Percentiles rank a stretch among this genome's conserved stretches.
Evolutionary conservation across 2,113 vertebrate genomes (phyloP).

Genomic region (Oreochromis niloticus): DNA sequence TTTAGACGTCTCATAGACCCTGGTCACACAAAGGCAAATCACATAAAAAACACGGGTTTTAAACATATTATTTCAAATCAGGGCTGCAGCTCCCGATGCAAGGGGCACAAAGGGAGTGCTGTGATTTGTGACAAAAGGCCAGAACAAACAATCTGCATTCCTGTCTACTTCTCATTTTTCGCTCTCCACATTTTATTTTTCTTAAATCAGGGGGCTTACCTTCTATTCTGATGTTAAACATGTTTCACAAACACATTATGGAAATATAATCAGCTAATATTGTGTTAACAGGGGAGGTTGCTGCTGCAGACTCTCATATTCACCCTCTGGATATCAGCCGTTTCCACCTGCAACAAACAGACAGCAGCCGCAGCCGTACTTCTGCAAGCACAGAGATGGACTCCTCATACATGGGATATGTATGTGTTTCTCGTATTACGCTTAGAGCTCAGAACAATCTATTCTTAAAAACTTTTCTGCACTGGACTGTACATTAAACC

Average conservation of each 20-base stretch:
- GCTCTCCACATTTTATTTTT: not conserved
- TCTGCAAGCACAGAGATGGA: slow-evolving; percentile 86
- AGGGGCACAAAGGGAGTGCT: not conserved
- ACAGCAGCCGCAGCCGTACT: slow-evolving; percentile 85
- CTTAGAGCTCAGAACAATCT: not conserved
- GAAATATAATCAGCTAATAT: not conserved
- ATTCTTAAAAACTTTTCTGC: not conserved
- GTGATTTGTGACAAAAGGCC: not conserved
- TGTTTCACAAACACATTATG: not conserved
- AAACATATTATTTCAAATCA: not conserved
- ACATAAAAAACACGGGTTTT: not conserved
- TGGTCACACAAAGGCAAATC: not conserved
- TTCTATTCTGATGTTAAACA: not conserved
- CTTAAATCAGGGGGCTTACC: slow-evolving; percentile 1
- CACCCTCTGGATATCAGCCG: slow-evolving; percentile 80
- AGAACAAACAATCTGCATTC: slow-evolving; percentile 1
- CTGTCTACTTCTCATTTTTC: not conserved
- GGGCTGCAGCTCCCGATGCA: not conserved
- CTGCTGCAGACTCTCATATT: slow-evolving; percentile 80
- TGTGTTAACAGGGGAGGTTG: slow-evolving; percentile 72
- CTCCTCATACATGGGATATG: slow-evolving; percentile 91
- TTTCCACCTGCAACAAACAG: slow-evolving; percentile 84
- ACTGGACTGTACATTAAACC: fast-evolving
- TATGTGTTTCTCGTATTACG: slow-evolving; percentile 66
- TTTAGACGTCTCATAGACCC: not conserved